Evolutionary conservation across 2,113 vertebrate genomes (phyloP).

Genomic region (Epinephelus fuscoguttatus): DNA sequence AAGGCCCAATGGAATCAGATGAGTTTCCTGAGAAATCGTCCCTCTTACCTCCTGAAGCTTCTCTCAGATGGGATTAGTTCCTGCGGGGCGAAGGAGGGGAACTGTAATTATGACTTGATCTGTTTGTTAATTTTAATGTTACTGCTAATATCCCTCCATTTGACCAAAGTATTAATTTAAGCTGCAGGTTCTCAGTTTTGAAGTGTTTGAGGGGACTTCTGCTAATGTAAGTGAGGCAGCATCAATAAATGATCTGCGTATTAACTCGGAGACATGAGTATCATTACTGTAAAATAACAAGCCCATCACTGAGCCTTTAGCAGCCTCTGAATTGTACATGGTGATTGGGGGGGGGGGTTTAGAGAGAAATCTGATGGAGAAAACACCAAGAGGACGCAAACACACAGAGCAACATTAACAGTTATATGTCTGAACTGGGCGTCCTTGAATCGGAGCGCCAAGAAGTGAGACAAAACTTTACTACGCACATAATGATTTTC

Average conservation of each 20-base stretch:
- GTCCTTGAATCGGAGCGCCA: no score
- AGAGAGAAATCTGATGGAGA: no score
- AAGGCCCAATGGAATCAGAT: conserved; percentile 2
- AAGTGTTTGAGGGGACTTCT: neutral
- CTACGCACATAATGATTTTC: no score
- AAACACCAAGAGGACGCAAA: no score
- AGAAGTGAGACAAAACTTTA: no score
- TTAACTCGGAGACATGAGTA: neutral
- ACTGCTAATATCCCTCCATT: conserved; percentile 13
- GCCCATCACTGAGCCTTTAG: neutral
- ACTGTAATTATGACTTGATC: conserved; percentile 42
- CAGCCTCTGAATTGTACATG: neutral
- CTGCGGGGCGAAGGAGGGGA: neutral
- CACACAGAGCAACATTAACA: no score
- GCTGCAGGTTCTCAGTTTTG: neutral
- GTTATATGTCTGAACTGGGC: no score
- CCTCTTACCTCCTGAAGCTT: conserved; percentile 9
- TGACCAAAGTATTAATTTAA: neutral
- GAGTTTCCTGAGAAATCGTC: conserved; percentile 28
- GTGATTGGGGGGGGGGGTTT: neutral
- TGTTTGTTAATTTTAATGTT: conserved; percentile 63
- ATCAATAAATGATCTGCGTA: conserved; percentile 42
- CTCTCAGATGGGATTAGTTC: conserved; percentile 3
- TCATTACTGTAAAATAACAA: conserved; percentile 22
- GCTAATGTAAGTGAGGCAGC: neutral